Percentiles rank a stretch among this genome's conserved stretches.
Conservation (phyloP, 2,888 invertebrate genomes). For the Helobdella robusta region DNA sequence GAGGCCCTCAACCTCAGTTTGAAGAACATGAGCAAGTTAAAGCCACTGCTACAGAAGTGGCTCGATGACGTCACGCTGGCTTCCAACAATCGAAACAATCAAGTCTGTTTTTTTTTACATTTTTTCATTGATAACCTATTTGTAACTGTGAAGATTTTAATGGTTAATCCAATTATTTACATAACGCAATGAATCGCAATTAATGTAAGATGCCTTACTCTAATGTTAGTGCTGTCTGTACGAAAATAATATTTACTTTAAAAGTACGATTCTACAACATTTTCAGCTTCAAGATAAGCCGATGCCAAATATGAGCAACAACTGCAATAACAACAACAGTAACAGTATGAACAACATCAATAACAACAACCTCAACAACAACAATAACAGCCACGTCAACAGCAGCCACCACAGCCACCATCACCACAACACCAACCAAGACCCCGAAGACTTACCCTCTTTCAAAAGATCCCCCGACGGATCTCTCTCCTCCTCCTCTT, state of each 20-base stretch:
- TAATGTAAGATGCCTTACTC: too few species aligned
- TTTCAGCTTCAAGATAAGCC: too few species aligned
- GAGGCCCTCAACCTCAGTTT: conserved; percentile 95
- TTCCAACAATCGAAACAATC: conserved; percentile 3
- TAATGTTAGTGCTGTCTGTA: too few species aligned
- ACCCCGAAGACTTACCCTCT: background rate
- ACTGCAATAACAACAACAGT: background rate
- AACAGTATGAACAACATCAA: too few species aligned
- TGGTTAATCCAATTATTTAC: background rate
- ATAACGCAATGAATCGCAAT: background rate
- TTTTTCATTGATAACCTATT: background rate
- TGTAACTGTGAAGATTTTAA: background rate
- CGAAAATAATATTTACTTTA: too few species aligned
- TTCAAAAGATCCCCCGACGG: background rate
- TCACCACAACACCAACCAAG: background rate
- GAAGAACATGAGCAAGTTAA: conserved; percentile 99
- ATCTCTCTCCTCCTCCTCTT: background rate
- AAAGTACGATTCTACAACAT: too few species aligned
- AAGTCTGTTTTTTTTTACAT: background rate
- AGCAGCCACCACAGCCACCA: background rate
- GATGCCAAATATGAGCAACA: background rate
- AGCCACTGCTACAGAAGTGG: conserved; percentile 94
- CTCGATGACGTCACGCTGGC: conserved; percentile 64
- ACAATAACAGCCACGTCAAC: background rate
- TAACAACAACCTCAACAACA: background rate